Percentiles rank a stretch among this genome's conserved stretches.
Conservation (phyloP, 2,888 invertebrate genomes). For the Lasioglossum marginatum region DNA sequence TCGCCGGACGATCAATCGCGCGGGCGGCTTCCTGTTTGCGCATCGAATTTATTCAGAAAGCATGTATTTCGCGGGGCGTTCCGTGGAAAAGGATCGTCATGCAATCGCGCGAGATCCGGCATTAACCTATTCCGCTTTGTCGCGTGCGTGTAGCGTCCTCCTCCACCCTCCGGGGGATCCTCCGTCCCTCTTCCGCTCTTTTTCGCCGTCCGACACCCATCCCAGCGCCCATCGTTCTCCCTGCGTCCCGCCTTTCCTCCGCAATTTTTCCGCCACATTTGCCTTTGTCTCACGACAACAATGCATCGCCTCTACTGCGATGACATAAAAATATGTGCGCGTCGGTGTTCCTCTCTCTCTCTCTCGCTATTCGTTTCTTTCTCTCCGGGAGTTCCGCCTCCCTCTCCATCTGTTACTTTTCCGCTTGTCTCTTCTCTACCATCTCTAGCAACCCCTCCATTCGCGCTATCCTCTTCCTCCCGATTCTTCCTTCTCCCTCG, state of each 20-base stretch:
- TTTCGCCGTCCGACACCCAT: constrained; percentile 65
- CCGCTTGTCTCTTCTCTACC: constrained; percentile 57
- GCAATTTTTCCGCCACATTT: constrained; percentile 83
- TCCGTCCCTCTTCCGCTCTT: constrained; percentile 57
- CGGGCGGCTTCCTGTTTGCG: constrained; percentile 23
- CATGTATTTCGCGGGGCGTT: constrained; percentile 61
- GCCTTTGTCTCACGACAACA: constrained; percentile 85
- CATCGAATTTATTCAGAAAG: constrained; percentile 50
- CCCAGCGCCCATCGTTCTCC: constrained; percentile 58
- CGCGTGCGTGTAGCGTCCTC: constrained; percentile 65
- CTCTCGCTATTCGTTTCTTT: constrained; percentile 39
- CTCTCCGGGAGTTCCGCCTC: constrained; percentile 36
- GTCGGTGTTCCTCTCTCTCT: constrained; percentile 56
- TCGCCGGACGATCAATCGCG: background rate
- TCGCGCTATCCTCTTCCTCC: constrained; percentile 19
- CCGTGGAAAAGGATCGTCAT: constrained; percentile 69
- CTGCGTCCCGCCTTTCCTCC: constrained; percentile 78
- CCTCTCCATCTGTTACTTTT: constrained; percentile 60
- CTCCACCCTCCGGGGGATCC: constrained; percentile 47
- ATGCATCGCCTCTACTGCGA: constrained; percentile 81
- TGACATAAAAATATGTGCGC: constrained; percentile 84
- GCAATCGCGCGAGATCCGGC: constrained; percentile 76
- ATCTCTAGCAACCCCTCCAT: constrained; percentile 47
- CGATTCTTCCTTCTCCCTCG: constrained; percentile 11
- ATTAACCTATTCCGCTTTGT: constrained; percentile 79